These are phyloP conservation scores for Cyclina sinensis DNA, from an alignment of 1,140 invertebrate genomes.

Conservation along the genomic window DNA sequence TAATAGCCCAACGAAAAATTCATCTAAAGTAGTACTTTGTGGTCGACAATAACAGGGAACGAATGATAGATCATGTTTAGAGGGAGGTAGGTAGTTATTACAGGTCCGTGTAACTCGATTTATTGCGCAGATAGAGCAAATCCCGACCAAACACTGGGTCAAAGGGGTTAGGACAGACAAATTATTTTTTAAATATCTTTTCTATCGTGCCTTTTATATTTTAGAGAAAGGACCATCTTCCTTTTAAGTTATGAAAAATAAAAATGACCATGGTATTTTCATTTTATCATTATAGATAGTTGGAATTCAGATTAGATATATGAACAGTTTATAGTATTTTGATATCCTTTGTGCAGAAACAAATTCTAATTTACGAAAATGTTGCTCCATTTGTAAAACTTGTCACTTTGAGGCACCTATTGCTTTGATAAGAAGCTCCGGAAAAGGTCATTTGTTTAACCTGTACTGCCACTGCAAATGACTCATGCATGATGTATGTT, in stretches of 20 bases:
- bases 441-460: too few relatives aligned
- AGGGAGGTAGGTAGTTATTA: constrained; percentile 53
- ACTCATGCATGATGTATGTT: too few relatives aligned
- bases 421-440: too few relatives aligned
- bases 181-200: constrained; percentile 37
- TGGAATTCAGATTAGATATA: not conserved
- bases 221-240: not conserved
- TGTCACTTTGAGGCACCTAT: too few relatives aligned
- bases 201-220: not conserved
- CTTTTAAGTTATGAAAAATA: not conserved
- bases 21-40: constrained; percentile 48
- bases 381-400: too few relatives aligned
- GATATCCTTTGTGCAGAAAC: not conserved
- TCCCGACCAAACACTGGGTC: constrained; percentile 24
- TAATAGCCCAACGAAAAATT: constrained; percentile 22
- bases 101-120: constrained; percentile 21
- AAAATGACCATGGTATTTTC: not conserved
- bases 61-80: constrained; percentile 60
- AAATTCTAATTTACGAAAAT: not conserved
- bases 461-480: too few relatives aligned
- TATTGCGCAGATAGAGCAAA: constrained; percentile 49
- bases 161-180: not conserved
- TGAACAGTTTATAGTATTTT: constrained; percentile 3
- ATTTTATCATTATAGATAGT: not conserved
- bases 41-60: constrained; percentile 62